Base-by-base conservation (phyloP, 2,797 vertebrate species). In the Threskiornis aethiopicus region DNA sequence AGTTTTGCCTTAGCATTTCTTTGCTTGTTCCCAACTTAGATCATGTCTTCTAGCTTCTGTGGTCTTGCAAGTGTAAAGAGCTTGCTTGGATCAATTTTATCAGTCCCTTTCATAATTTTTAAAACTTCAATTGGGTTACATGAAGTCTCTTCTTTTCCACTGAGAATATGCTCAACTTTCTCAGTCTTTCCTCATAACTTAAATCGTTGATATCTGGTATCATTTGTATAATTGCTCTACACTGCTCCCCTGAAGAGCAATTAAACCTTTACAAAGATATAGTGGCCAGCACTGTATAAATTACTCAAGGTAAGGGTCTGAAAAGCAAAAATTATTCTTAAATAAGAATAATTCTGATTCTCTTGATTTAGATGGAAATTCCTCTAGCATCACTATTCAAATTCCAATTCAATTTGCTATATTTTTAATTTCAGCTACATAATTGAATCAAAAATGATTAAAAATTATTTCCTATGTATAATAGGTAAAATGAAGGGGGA, bases 11-110 rank as follows among this genome's bases (percentile, higher is more conserved):
- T 84, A 87, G 72, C 47, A 81, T 90, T 96, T 95, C 64, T 75
- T 88, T 80, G 79, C 90, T 97, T 96, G 78, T 95, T 96, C 64
- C 84, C 46, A 97, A 94, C 97, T 97, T 93, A 97, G 93, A 97
- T 98, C 96, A 51, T 95, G 89, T 96, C 96, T 97, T 96, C 94
- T 97, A 84, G 79, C 70, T 97, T 97, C 92, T 98, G 80, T 97
- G 94, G 97, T 98, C 95, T 97, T 91, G 81, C 91, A 95, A 97
- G 66, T 92, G 87, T 95, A 96, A 96, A 97, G 96, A 96, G 55
- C 93, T 97, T 96, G 80, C 96, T 97, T 96, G 91, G 90, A 98
- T 98, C 96, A 97, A 93, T 98, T 98, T 97, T 96, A 98, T 97
- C 95, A 97, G 91, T 93, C 82, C 54, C 91, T 71, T 90, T 97